phyloP scores from a whole-genome alignment of 2,888 invertebrate genomes.

The Pimpla rufipes region DNA sequence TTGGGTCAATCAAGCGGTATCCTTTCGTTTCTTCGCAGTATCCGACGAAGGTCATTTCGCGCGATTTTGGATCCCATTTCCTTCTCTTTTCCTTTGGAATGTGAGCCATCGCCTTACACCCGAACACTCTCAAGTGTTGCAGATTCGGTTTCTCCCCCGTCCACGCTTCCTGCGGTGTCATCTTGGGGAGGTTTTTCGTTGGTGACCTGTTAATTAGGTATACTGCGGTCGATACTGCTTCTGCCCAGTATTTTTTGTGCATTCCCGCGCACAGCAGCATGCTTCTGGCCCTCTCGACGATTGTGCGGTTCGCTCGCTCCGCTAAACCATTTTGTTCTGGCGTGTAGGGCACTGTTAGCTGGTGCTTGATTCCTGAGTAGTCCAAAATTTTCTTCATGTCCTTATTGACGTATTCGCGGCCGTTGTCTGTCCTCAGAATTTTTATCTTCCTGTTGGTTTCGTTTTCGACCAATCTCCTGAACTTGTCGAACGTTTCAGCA shows the following conservation, averaged over 20 bases:
- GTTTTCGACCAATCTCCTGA: constrained; percentile 10
- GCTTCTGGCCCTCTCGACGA: too few species aligned
- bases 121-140: too few species aligned
- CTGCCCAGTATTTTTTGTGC: too few species aligned
- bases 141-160: too few species aligned
- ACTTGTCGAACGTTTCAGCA: background rate
- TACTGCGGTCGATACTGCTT: too few species aligned
- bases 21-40: constrained; percentile 21
- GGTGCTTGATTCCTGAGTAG: constrained; percentile 54
- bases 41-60: constrained; percentile 47
- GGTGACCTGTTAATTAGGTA: too few species aligned
- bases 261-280: too few species aligned
- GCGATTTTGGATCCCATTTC: constrained; percentile 45
- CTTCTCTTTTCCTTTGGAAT: too few species aligned
- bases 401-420: constrained; percentile 1
- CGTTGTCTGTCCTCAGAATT: constrained; percentile 17
- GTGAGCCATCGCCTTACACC: too few species aligned
- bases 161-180: too few species aligned
- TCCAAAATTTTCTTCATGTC: constrained; percentile 12
- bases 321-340: constrained; percentile 68
- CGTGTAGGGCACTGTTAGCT: constrained; percentile 58
- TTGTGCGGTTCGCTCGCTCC: constrained; percentile 60
- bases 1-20: too few species aligned
- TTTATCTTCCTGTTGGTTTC: background rate
- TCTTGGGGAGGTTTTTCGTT: too few species aligned